Evolutionary conservation across 2,113 vertebrate species (phyloP), one percentile per base, ranked within the genome.

Genomic region (Podilymbus podiceps): DNA sequence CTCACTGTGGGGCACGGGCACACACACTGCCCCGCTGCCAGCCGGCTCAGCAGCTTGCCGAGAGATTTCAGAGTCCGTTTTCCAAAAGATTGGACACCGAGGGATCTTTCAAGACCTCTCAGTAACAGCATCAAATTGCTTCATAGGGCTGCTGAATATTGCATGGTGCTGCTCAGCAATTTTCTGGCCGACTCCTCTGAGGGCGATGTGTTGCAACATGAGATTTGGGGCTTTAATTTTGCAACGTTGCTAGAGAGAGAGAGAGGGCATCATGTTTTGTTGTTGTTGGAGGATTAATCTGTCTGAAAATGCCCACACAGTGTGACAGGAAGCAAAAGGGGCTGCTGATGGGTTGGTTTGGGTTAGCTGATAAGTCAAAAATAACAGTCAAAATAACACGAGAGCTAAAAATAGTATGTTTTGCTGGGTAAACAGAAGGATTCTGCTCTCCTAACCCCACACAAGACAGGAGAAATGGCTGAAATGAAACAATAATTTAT

Each of bases 201-300:
- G 40, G 15, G 46, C 1, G 8, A 46, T 0, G 11, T 1, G 16
- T 2, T 6, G 16, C 21, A 8, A 9, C 0, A 4, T 0, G 5
- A 55, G 52, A 47, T 27, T 0, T 35, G 80, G 46, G 69, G 55
- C 20, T 68, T 15, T 14, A 3, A 23, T 33, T 59, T 69, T 19
- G 24, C 66, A 3, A 20, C 10, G 55, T 4, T 38, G 44, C 44
- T 44, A 5, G 2, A 5, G 35, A 47, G 50, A 42, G 53, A 42
- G 10, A 44, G 50, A 72, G 25, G 19, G 28, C 28, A 25, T 23
- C 7, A 0, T 4, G 3, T 38, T 31, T 8, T 44, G 71, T 6
- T 68, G 53, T 14, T 55, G 58, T 14, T 53, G 75, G 47, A 71
- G 24, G 35, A 40, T 46, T 35, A 11, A 5, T 30, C 15, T 17